phyloP scores from a whole-genome alignment of 2,113 vertebrate species.

The Elephantulus edwardii region DNA sequence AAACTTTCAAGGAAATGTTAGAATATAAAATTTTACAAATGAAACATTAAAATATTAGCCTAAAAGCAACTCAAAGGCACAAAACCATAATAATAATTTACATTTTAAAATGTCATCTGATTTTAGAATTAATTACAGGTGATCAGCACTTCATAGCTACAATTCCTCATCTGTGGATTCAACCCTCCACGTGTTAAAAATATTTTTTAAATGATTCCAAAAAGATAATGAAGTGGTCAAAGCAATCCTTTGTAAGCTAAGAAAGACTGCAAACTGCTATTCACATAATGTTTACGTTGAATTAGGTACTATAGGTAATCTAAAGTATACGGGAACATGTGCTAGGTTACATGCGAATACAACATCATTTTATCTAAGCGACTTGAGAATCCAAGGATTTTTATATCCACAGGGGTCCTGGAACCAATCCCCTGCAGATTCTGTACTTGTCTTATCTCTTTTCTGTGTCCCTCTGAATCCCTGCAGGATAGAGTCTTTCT shows the following conservation, averaged over 20 bases:
- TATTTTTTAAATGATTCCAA: background rate
- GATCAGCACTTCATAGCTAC: background rate
- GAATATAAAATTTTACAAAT: slow-evolving; percentile 36
- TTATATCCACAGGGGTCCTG: too few species aligned
- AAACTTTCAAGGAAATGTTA: slow-evolving; percentile 13
- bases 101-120: background rate
- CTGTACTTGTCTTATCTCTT: background rate
- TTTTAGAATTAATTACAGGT: background rate
- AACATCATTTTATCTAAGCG: too few species aligned
- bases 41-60: background rate
- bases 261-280: background rate
- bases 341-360: too few species aligned
- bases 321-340: too few species aligned
- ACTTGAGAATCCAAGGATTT: too few species aligned
- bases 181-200: background rate
- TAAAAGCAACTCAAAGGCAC: slow-evolving; percentile 21
- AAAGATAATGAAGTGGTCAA: background rate
- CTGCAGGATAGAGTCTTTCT: background rate
- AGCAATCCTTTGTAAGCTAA: background rate
- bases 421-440: too few species aligned
- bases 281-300: too few species aligned
- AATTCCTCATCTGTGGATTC: background rate
- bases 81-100: slow-evolving; percentile 30
- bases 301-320: too few species aligned
- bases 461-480: background rate